Evolutionary conservation across 2,113 vertebrate genomes (phyloP).

Genomic region (Romanogobio albipinnatus): DNA sequence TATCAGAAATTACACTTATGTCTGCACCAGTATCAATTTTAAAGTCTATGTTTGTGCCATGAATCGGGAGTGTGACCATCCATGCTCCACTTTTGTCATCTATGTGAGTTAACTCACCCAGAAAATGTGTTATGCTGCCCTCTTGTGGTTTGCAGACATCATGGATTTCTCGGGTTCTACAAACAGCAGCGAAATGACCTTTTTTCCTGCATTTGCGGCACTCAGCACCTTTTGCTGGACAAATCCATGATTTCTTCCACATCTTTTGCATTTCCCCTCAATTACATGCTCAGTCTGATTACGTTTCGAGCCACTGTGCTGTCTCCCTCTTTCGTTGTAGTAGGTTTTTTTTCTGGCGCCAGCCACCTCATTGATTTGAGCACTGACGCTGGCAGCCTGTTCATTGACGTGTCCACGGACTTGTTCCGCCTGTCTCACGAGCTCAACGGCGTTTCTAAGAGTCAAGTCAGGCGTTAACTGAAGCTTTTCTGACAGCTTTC

Average conservation of each 20-base stretch:
- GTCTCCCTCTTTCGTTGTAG: background rate
- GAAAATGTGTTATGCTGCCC: background rate
- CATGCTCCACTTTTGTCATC: background rate
- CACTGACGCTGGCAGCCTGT: no score
- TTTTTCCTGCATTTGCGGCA: background rate
- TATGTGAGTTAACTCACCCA: background rate
- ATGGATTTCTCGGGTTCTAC: background rate
- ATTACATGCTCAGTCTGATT: background rate
- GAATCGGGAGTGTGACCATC: constrained; percentile 6
- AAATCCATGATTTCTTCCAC: background rate
- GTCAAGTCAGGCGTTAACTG: background rate
- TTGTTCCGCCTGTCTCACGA: background rate
- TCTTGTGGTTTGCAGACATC: background rate
- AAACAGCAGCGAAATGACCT: background rate
- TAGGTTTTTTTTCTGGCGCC: background rate
- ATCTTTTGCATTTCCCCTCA: background rate
- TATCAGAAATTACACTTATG: constrained; percentile 5
- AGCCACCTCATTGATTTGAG: no score
- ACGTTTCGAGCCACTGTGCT: background rate
- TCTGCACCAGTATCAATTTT: constrained; percentile 37
- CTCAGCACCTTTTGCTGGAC: no score
- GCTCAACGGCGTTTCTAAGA: background rate
- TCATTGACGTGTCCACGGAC: no score
- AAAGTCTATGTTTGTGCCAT: constrained; percentile 12
- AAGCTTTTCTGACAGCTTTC: background rate